Evolutionary conservation across 2,888 invertebrate genomes (phyloP), one percentile per base, ranked within the genome.

Genomic region (Chelonus formosanus): DNA sequence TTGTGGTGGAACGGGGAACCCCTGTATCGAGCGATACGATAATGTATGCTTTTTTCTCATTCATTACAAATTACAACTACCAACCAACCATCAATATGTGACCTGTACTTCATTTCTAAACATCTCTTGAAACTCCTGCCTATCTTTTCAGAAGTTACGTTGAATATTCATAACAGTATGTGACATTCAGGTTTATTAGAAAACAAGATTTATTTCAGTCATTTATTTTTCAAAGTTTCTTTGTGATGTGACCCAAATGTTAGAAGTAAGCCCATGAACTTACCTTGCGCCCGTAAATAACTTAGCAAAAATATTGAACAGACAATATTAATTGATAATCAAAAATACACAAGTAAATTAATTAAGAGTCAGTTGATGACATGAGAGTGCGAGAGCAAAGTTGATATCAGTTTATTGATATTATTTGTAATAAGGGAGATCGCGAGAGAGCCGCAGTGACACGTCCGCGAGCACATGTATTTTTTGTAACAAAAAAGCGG

Each of bases 21-120:
- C 90, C 85, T 91, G 91, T 75, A 90, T 90, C 59, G 90, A 57
- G 88, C 80, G 90, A 90, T 69, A 90, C 84, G 66, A 90, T 79
- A 62, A 89, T 89, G 54, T 6, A n/a, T 35, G 4, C 34, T n/a
- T 35, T 35, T 47, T 47, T 20, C 20, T 20, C 8, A n/a, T 10
- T 50, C 7, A 35, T 50, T 60, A 8, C 31, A 50, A n/a, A 40
- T n/a, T 31, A n/a, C 20, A 47, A 20, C 20, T 2, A 20, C 20
- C 20, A 20, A 20, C 20, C 20, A 20, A 20, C 20, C 20, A 20
- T 20, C 20, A 20, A 20, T 20, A 20, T 20, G 20, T 20, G 20
- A 20, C 20, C 20, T 20, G 20, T 20, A 20, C 2, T 20, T 43
- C 50, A 43, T 52, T 20, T 40, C 43, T 50, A 48, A 3, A 8